Evolutionary conservation across 53 echinoderm and acorn worm genomes (phyloP).

Genomic region (Crossaster papposus): DNA sequence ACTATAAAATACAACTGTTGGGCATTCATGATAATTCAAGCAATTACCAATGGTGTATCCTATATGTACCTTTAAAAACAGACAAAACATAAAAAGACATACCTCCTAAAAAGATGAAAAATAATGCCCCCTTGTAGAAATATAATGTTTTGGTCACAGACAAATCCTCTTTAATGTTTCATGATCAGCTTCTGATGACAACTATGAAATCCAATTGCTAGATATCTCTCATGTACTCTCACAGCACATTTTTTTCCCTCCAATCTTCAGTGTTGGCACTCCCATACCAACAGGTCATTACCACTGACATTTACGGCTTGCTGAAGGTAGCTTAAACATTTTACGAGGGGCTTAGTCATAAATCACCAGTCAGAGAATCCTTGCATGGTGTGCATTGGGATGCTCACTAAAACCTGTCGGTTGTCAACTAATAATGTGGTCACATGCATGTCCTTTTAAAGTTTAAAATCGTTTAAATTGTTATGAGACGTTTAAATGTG

Average conservation of each 20-base stretch:
- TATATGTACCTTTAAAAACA: too few relatives aligned
- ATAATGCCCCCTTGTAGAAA: too few relatives aligned
- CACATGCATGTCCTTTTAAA: not conserved
- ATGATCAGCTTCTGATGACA: not conserved
- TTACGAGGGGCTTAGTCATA: slow-evolving; percentile 23
- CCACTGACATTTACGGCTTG: slow-evolving; percentile 36
- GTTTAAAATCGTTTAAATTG: too few relatives aligned
- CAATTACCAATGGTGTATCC: too few relatives aligned
- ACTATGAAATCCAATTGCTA: not conserved
- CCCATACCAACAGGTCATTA: slow-evolving; percentile 5
- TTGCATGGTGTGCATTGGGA: not conserved
- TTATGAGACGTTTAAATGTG: too few relatives aligned
- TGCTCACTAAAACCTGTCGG: not conserved
- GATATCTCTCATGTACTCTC: not conserved
- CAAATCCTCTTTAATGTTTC: not conserved
- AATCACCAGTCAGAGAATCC: not conserved
- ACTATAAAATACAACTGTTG: too few relatives aligned
- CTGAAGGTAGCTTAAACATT: slow-evolving; percentile 35
- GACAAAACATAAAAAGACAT: too few relatives aligned
- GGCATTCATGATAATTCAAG: too few relatives aligned
- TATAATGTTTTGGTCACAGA: not conserved
- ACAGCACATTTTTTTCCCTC: not conserved
- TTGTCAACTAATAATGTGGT: not conserved
- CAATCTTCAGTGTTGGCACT: not conserved
- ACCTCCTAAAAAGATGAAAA: too few relatives aligned